Base-by-base conservation (phyloP, 1,140 invertebrate species). In the Riptortus pedestris region DNA sequence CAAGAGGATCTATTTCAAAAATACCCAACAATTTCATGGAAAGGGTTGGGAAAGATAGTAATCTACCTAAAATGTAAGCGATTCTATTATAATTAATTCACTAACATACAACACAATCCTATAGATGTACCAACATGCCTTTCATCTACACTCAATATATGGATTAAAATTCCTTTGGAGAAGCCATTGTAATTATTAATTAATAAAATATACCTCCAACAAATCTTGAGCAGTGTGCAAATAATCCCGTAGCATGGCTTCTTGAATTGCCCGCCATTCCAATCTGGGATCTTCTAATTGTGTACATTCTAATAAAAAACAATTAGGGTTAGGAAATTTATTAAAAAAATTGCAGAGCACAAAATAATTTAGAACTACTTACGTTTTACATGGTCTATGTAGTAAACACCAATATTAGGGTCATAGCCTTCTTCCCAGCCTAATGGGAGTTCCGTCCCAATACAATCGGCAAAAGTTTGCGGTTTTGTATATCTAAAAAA, bases 391-490 rank as follows among this genome's bases (percentile, higher is more conserved):
- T 98, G 94, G 78, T 98, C 92, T 76, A 96, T 94, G 77, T 93
- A 98, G 78, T 96, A 97, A 45, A 87, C 84, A 57, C 94, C 94
- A 73, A 96, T 90, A 74, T 92, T 87, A 60, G 87, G 85, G 77
- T 97, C 93, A 74, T 87, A 92, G 18, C 87, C 86, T 79, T 96
- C 90, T 77, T 98, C 94, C 95, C 95, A 98, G 66, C 95, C 94
- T 70, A 94, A 81, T 43, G 94, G 94, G 72, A 97, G 78, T 77
- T 97, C 93, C 81, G 96, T 93, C 71, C 93, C 94, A 73, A 96
- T 90, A 78, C 95, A 98, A 75, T 98, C 95, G 67, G 94, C 93
- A 79, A 97, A 97, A 48, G 90, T 89, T 76, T 93, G 90, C 62
- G 94, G 94, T 78, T 97, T 96, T 66, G 93, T 96, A 74, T 86